phyloP scores from a whole-genome alignment of 2,888 invertebrate species.

The Cinara cedri region DNA sequence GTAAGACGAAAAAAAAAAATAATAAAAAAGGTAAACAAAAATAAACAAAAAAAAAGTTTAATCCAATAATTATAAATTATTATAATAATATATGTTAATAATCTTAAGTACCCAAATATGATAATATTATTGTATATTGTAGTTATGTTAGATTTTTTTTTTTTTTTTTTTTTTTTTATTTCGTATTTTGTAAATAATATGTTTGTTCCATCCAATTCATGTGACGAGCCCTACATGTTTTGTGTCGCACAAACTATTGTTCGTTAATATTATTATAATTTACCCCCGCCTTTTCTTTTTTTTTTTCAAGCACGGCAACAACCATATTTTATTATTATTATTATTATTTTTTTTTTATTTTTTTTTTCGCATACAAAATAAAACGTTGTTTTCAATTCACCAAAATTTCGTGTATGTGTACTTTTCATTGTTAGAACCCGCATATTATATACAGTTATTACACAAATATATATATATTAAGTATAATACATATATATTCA shows the following conservation, averaged over 20 bases:
- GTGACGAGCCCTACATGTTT: conserved; percentile 54
- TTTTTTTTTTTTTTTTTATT: conserved; percentile 11
- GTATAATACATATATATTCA: too few species aligned
- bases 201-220: conserved; percentile 55
- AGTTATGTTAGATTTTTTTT: background rate
- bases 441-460: too few species aligned
- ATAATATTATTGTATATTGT: background rate
- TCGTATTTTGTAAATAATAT: conserved; percentile 16
- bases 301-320: conserved; percentile 45
- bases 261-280: conserved; percentile 23
- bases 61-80: background rate
- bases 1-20: background rate
- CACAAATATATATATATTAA: too few species aligned
- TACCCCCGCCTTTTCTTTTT: conserved; percentile 15
- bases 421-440: background rate
- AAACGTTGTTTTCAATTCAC: conserved; percentile 51
- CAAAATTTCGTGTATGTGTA: conserved; percentile 7
- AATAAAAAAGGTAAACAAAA: too few species aligned
- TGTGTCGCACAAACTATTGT: conserved; percentile 51
- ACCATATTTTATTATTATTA: conserved; percentile 22
- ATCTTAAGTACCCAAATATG: background rate
- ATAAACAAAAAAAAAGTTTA: background rate
- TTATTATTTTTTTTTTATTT: background rate
- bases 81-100: conserved; percentile 6
- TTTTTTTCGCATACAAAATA: background rate